Base-by-base conservation (phyloP, 2,888 invertebrate genomes). In the Andrena trimmerana region DNA sequence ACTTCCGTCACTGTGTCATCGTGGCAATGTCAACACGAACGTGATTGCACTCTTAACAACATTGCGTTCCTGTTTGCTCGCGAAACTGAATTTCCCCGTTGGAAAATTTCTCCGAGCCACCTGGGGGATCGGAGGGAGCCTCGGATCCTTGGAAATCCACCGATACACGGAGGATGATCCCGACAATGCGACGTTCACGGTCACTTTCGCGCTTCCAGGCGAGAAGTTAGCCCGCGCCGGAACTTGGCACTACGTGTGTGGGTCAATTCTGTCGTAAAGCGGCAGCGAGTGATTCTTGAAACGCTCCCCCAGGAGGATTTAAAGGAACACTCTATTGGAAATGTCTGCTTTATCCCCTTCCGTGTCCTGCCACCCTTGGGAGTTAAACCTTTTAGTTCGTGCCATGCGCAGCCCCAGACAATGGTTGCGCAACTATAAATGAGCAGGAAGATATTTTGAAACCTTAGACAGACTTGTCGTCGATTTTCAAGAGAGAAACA, bases 241-340 rank as follows among this genome's bases (percentile, higher is more conserved):
- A 79, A 70, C 16, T 60, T 7, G 16, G 42, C 42, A 42, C 57
- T 20, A 57, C 57, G 63, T 10, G 62, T 57, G 27, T 29, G 10
- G 76, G 76, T 80, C 83, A 71, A 76, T 74, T 77, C 80, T 68
- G 70, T 74, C 31, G 67, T 77, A 62, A 83, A 76, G 42, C 69
- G 73, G 54, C 29, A 42, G 54, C 67, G 81, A 79, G 67, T 71
- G 84, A 84, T 84, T 74, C 83, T 78, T n/a, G 69, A 66, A 74
- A 63, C 33, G 77, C 48, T 71, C 83, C 77, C 84, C 36, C 57
- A 50, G 77, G 81, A 85, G 84, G 68, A 75, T 72, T 81, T 77
- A 68, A 81, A 77, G 77, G 74, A 83, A 72, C 65, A 65, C 33
- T 81, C 62, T 68, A 76, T 84, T 66, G 79, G 72, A 80, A 48